Conservation (phyloP, 2,113 vertebrate species). For the Gnathonemus echidnorhynchus region DNA sequence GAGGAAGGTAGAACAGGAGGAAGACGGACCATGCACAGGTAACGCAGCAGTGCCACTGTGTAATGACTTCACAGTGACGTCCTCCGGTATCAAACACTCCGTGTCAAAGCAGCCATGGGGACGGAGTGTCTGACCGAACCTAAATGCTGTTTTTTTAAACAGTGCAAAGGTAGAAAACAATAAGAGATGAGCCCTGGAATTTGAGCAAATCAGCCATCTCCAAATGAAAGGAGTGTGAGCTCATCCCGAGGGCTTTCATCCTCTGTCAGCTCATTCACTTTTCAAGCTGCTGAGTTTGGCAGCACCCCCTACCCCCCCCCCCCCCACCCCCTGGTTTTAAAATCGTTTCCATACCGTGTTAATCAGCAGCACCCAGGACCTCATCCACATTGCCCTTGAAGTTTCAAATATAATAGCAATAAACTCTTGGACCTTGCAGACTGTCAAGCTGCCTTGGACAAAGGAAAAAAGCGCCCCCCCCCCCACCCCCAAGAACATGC, state of each 20-base stretch:
- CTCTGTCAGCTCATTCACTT: constrained; percentile 62
- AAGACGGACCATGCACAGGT: not conserved
- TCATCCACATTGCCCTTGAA: constrained; percentile 33
- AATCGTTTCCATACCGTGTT: constrained; percentile 58
- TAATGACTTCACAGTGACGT: not conserved
- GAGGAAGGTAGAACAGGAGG: not conserved
- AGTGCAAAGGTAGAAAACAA: constrained; percentile 37
- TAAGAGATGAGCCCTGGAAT: constrained; percentile 37
- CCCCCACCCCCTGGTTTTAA: constrained; percentile 21
- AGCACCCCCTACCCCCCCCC: constrained; percentile 30
- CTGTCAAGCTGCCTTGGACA: constrained; percentile 34
- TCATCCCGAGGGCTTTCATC: constrained; percentile 53
- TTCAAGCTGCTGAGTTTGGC: constrained; percentile 56
- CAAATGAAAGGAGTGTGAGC: constrained; percentile 38
- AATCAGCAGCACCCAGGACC: constrained; percentile 58
- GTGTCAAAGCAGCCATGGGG: not conserved
- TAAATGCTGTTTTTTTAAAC: constrained; percentile 7
- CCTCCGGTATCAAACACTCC: not conserved
- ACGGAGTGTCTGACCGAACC: not conserved
- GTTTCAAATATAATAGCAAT: constrained; percentile 47
- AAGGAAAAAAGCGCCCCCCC: not conserved
- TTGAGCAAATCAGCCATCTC: constrained; percentile 28
- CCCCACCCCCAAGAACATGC: not conserved
- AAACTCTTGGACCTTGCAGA: constrained; percentile 28
- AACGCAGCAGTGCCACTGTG: no score